A percentile compares a stretch with the other conserved stretches of the same genome.
phyloP scores from a whole-genome alignment of 2,113 vertebrate species.

The Cyphotilapia sp. region DNA sequence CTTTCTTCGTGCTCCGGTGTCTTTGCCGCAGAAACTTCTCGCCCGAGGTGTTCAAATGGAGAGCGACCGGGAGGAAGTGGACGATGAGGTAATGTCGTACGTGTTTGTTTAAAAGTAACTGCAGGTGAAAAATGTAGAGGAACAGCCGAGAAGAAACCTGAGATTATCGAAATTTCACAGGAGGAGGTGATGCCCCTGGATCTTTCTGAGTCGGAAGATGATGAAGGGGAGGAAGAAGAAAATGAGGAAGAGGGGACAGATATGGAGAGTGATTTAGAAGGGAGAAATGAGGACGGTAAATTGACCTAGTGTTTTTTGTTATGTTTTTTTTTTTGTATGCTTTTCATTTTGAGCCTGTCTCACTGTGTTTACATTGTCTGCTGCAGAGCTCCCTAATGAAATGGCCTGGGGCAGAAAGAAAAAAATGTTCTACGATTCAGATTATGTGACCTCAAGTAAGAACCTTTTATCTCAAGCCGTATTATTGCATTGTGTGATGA shows the following conservation, averaged over 20 bases:
- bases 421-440: constrained; percentile 85
- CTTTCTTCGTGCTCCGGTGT: not conserved
- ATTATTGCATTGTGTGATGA: not conserved
- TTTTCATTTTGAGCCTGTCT: not conserved
- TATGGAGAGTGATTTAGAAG: constrained; percentile 89
- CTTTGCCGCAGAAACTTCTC: constrained; percentile 66
- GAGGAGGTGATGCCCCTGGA: constrained; percentile 79
- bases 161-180: constrained; percentile 35
- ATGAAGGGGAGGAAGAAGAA: constrained; percentile 19
- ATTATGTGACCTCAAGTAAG: constrained; percentile 73
- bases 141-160: not conserved
- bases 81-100: constrained; percentile 60
- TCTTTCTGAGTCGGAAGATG: constrained; percentile 58
- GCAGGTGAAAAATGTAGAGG: not conserved
- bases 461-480: not conserved
- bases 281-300: constrained; percentile 61
- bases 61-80: constrained; percentile 65
- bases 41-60: constrained; percentile 61
- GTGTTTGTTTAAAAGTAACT: not conserved
- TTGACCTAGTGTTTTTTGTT: too few relatives aligned
- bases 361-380: not conserved
- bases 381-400: constrained; percentile 76
- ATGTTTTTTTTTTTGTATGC: not conserved
- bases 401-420: constrained; percentile 91
- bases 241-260: constrained; percentile 68